Conservation (phyloP, 2,113 vertebrate species). For the Pyxicephalus adspersus region DNA sequence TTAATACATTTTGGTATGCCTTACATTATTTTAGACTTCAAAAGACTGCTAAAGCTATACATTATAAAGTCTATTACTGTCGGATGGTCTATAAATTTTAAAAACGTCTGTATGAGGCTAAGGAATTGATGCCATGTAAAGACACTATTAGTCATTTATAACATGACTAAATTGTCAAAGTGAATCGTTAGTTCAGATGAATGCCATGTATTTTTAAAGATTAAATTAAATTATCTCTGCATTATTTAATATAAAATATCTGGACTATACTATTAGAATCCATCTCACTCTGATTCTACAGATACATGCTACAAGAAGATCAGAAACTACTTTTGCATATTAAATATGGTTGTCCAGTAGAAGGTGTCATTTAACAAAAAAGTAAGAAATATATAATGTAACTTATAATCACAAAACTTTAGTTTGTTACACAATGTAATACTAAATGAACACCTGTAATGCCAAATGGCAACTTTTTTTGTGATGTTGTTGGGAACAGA, state of each 20-base stretch:
- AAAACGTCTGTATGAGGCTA: slow-evolving; percentile 62
- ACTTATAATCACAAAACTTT: no score
- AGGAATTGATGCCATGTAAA: slow-evolving; percentile 61
- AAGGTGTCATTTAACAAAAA: no score
- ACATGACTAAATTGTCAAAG: slow-evolving; percentile 64
- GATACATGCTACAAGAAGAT: background rate
- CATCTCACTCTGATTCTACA: slow-evolving; percentile 53
- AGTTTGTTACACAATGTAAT: no score
- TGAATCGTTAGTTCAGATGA: slow-evolving; percentile 65
- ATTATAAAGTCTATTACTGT: slow-evolving; percentile 62
- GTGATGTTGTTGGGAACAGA: no score
- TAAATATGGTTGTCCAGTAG: background rate
- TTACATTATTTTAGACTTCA: slow-evolving; percentile 22
- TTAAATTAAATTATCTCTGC: slow-evolving; percentile 64
- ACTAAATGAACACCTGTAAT: no score
- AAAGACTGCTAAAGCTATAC: slow-evolving; percentile 36
- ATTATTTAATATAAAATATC: slow-evolving; percentile 70
- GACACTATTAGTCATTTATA: slow-evolving; percentile 64
- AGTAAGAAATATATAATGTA: no score
- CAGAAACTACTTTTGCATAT: background rate
- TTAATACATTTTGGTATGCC: slow-evolving; percentile 44
- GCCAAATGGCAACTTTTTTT: no score
- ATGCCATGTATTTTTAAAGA: slow-evolving; percentile 60
- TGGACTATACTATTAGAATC: slow-evolving; percentile 54
- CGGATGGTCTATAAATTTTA: slow-evolving; percentile 63